Percentiles rank a stretch among this genome's conserved stretches.
phyloP scores from a whole-genome alignment of 2,797 vertebrate species.

The Syncerus caffer region DNA sequence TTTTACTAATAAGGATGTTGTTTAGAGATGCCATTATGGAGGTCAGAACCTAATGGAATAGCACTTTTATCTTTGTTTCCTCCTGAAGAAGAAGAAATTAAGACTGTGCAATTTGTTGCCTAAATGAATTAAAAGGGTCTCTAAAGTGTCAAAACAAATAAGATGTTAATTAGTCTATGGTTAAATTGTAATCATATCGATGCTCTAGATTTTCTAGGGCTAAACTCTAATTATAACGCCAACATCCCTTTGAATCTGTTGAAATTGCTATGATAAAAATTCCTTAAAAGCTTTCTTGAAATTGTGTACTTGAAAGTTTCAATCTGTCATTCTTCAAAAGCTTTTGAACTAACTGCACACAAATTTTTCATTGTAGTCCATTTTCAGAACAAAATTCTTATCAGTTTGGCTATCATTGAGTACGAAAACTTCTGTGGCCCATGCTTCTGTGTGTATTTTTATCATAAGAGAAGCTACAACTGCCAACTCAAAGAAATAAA shows the following conservation, averaged over 20 bases:
- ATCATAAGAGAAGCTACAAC: neutral
- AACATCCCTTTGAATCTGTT: neutral
- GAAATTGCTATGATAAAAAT: neutral
- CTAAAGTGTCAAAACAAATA: conserved; percentile 46
- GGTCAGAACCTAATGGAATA: conserved; percentile 24
- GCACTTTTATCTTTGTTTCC: neutral
- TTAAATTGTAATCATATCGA: conserved; percentile 22
- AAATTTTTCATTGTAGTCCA: neutral
- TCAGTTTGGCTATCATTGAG: neutral
- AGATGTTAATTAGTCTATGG: conserved; percentile 36
- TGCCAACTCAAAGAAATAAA: neutral
- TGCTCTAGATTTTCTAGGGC: neutral
- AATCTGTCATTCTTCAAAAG: neutral
- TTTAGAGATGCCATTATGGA: conserved; percentile 22
- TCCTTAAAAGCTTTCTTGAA: neutral
- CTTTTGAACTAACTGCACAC: neutral
- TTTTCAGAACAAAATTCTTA: neutral
- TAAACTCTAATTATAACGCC: conserved; percentile 36
- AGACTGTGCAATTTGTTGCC: conserved; percentile 14
- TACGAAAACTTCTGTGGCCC: neutral
- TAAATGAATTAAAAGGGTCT: conserved; percentile 1
- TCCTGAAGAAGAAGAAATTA: conserved; percentile 49
- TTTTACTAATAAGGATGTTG: conserved; percentile 66
- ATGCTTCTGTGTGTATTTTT: neutral
- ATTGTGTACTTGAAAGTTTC: neutral